Conservation (phyloP, 2,888 invertebrate genomes). For the Girardia tigrina region DNA sequence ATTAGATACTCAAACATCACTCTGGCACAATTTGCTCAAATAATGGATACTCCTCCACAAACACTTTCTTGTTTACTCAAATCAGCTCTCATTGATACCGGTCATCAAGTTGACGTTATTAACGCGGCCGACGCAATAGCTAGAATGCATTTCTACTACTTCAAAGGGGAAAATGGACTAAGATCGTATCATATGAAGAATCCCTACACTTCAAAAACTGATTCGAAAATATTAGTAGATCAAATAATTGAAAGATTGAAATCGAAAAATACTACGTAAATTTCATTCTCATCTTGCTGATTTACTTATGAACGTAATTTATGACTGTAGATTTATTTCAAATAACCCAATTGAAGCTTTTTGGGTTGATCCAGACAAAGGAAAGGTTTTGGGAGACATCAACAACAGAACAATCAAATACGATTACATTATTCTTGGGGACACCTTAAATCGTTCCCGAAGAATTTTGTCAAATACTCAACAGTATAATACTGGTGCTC, state of each 20-base stretch:
- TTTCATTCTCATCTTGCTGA: no score
- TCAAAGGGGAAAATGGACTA: neutral
- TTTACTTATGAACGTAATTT: neutral
- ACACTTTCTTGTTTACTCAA: neutral
- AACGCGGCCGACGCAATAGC: neutral
- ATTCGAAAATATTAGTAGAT: neutral
- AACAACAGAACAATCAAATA: neutral
- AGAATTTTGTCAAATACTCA: neutral
- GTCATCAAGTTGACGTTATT: neutral
- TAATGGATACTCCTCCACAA: neutral
- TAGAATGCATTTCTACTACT: neutral
- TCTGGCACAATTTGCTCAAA: neutral
- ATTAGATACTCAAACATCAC: conserved; percentile 2
- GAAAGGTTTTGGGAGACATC: neutral
- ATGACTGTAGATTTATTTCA: neutral
- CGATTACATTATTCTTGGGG: neutral
- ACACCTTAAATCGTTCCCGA: neutral
- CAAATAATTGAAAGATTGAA: neutral
- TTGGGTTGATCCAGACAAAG: neutral
- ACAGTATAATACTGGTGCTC: neutral
- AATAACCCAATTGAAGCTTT: neutral
- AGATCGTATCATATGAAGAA: neutral
- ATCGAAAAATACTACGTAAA: conserved; percentile 15
- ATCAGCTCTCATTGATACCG: neutral
- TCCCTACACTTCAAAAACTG: neutral